Base-by-base conservation (phyloP, 2,888 invertebrate species). In the Hesperia comma region DNA sequence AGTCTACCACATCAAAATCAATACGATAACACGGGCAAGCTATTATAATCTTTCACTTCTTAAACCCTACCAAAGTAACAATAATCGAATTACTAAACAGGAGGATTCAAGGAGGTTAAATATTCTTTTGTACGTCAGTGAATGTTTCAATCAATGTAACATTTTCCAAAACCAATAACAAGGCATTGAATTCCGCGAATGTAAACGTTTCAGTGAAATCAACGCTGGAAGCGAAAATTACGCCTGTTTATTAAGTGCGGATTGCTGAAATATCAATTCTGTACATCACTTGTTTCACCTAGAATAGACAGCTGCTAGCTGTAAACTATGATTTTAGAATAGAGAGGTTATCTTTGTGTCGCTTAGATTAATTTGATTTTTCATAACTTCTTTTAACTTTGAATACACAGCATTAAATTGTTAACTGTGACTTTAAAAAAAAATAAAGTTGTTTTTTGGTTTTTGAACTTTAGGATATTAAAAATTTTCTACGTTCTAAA, bases 221-320 rank as follows among this genome's bases (percentile, higher is more conserved):
- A 61, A 55, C 49, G 37, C 55, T 61, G 67, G 55, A 61, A 61
- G 61, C 61, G 63, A 57, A 55, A 69, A 68, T 64, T 54, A 67
- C 62, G 55, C 40, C 60, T 54, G 57, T 63, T 61, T 60, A 57
- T 61, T 61, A 67, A 67, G 49, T 55, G 54, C 53, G 46, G 26
- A 67, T 55, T 61, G 63, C 63, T 57, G 54, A 68, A 71, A 68
- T 68, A 70, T 68, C 64, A 70, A 67, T 70, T 68, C 26, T 57
- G 58, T 46, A 55, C 43, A 17, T 60, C 37, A 61, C 54, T 46
- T 15, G 61, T 46, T 51, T 14, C 7, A 51, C 51, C 21, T 5
- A 8, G 51, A 17, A 3, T 4, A 10, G 6, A 19, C 5, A 46
- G 5, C 6, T 15, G 17, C 2, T 15, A 46, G 46, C 46, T 14